These are phyloP conservation scores for Rallus crepitans DNA, from an alignment of 2,797 vertebrate species.

Conservation along the genomic window DNA sequence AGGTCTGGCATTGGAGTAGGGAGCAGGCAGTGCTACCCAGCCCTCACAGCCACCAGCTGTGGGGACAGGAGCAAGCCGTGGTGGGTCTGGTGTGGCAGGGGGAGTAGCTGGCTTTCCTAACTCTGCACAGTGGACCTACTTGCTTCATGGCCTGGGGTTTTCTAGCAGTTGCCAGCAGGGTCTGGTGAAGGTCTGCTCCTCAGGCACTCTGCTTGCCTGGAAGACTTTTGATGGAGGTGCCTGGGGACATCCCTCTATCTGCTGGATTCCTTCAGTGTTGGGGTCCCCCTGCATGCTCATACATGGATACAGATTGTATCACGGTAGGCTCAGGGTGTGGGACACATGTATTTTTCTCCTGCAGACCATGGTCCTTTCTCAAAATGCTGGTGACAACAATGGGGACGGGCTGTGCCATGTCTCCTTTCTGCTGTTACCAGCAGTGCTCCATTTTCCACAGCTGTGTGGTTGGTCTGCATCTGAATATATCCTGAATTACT, in stretches of 20 bases:
- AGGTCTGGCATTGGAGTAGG: not conserved
- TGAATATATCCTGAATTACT: not conserved
- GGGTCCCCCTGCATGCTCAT: fast-evolving
- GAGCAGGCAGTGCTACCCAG: fast-evolving
- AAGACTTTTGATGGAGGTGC: fast-evolving
- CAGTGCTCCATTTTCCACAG: not conserved
- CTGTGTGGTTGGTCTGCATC: fast-evolving
- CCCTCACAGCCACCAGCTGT: not conserved
- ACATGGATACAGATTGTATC: fast-evolving
- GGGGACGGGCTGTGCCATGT: not conserved
- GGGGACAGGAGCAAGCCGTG: not conserved
- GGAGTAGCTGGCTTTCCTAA: not conserved
- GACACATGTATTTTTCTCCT: not conserved
- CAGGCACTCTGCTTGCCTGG: fast-evolving
- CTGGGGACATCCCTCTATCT: not conserved
- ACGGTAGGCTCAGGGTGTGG: fast-evolving
- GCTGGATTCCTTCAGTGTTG: not conserved
- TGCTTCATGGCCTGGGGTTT: fast-evolving
- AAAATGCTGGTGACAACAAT: not conserved
- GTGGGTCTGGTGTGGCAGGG: not conserved
- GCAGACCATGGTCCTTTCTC: not conserved
- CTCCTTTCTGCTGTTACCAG: not conserved
- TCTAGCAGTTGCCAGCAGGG: not conserved
- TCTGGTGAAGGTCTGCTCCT: not conserved
- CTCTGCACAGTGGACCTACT: not conserved